Evolutionary conservation across 1,140 invertebrate species (phyloP).

Genomic region (Zaprionus vittiger): DNA sequence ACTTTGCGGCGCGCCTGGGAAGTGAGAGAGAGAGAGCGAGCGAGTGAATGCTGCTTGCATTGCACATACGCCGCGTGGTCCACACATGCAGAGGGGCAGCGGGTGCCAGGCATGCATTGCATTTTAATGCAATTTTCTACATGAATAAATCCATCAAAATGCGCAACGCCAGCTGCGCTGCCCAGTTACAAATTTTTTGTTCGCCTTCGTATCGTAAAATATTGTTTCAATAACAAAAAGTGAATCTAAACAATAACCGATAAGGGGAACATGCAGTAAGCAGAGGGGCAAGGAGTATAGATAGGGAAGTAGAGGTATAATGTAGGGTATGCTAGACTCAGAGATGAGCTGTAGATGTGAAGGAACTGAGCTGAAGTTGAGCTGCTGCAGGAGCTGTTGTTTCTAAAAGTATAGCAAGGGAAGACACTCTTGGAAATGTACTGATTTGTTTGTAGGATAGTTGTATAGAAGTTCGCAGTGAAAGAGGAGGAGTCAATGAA

Average conservation of each 20-base stretch:
- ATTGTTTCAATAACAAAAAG: conserved; percentile 42
- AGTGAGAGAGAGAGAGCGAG: neutral
- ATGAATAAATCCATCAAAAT: conserved; percentile 57
- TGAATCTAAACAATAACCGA: conserved; percentile 40
- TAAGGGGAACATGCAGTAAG: neutral
- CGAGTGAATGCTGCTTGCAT: neutral
- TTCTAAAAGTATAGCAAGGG: too few relatives aligned
- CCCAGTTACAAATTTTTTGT: conserved; percentile 31
- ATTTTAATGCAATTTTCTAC: conserved; percentile 56
- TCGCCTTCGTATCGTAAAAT: conserved; percentile 23
- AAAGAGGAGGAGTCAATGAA: too few relatives aligned
- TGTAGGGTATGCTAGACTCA: neutral
- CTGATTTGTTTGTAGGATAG: too few relatives aligned
- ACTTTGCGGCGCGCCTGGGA: conserved; percentile 38
- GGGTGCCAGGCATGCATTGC: conserved; percentile 21
- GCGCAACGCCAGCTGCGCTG: conserved; percentile 35
- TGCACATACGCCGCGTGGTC: conserved; percentile 18
- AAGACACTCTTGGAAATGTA: fast-evolving
- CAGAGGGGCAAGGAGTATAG: neutral
- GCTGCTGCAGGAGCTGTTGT: too few relatives aligned
- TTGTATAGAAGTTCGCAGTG: too few relatives aligned
- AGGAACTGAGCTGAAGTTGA: neutral
- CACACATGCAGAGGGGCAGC: neutral
- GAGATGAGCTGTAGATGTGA: neutral
- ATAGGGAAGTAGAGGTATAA: neutral